These are phyloP conservation scores for Lasioglossum morio DNA, from an alignment of 2,888 invertebrate species.

Conservation along the genomic window DNA sequence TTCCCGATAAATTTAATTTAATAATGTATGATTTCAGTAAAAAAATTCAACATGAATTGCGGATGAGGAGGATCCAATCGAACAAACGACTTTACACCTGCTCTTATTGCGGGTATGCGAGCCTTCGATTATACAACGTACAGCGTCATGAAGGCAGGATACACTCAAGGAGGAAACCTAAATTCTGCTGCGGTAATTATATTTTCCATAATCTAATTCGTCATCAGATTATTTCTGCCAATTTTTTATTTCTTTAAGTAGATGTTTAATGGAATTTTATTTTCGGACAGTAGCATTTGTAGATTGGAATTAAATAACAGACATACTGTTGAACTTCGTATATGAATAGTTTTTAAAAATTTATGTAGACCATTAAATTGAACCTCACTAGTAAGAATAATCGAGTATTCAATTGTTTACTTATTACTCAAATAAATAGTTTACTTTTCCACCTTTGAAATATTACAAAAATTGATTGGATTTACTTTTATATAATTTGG, in stretches of 20 bases:
- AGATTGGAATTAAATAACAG: not conserved
- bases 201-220: not conserved
- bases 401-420: no score
- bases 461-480: no score
- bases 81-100: slow-evolving; percentile 54
- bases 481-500: not conserved
- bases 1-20: not conserved
- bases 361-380: not conserved
- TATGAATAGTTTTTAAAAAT: not conserved
- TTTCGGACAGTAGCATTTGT: not conserved
- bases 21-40: slow-evolving; percentile 26
- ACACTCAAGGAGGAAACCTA: slow-evolving; percentile 53
- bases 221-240: not conserved
- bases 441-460: no score
- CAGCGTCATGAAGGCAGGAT: slow-evolving; percentile 73
- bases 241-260: not conserved
- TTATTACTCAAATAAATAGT: no score
- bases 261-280: not conserved
- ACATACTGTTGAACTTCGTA: not conserved
- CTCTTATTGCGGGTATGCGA: slow-evolving; percentile 66
- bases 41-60: not conserved
- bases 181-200: slow-evolving; percentile 72
- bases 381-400: not conserved
- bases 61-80: rapidly evolving
- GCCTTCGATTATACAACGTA: slow-evolving; percentile 70